A percentile compares a stretch with the other conserved stretches of the same genome.
phyloP scores from a whole-genome alignment of 2,113 vertebrate species.

The Felis catus region F.catus_Fca126_mat1.0 CM031411.1:12889001-12889500 shows the following conservation, averaged over 20 bases:
- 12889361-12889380: not conserved
- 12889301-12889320: not conserved
- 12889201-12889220: not conserved
- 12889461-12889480: not conserved
- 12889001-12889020: not conserved
- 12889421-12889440: not conserved
- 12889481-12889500: not conserved
- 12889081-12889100: not conserved
- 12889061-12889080: constrained; percentile 7
- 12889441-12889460: not conserved
- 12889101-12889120: not conserved
- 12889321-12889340: not conserved
- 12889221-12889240: not conserved
- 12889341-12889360: not conserved
- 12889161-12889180: not conserved
- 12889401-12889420: not conserved
- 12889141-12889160: not conserved
- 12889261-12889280: not conserved
- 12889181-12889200: not conserved
- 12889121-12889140: not conserved
- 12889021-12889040: not conserved
- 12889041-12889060: not conserved
- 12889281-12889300: not conserved
- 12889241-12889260: not conserved
- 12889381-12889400: not conserved